phyloP scores from a whole-genome alignment of 2,113 vertebrate genomes.

The Eptatretus burgeri region DNA sequence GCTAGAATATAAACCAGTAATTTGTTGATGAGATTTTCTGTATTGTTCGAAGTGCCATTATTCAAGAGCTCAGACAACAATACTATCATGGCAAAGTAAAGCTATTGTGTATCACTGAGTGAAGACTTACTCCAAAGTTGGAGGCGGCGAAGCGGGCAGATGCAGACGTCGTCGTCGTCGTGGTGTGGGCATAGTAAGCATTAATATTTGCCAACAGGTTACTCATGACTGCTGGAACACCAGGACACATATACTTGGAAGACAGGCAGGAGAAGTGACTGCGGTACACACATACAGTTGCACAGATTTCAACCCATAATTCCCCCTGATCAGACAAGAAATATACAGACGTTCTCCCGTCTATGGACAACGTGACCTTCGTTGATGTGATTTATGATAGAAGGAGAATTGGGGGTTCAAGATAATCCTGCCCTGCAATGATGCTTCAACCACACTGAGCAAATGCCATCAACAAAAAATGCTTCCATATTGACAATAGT shows the following conservation, averaged over 20 bases:
- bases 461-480: too few relatives aligned
- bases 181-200: slow-evolving; percentile 91
- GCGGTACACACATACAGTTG: slow-evolving; percentile 8
- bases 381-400: too few relatives aligned
- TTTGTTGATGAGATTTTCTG: not conserved
- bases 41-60: not conserved
- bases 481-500: too few relatives aligned
- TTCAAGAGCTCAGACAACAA: not conserved
- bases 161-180: slow-evolving; percentile 61
- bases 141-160: slow-evolving; percentile 87
- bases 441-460: too few relatives aligned
- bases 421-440: too few relatives aligned
- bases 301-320: too few relatives aligned
- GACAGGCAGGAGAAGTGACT: slow-evolving; percentile 96
- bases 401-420: too few relatives aligned
- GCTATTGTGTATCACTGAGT: not conserved
- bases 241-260: slow-evolving; percentile 96
- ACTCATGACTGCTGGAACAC: slow-evolving; percentile 87
- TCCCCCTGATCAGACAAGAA: too few relatives aligned
- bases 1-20: too few relatives aligned
- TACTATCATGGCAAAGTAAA: too few relatives aligned
- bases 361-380: too few relatives aligned
- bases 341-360: too few relatives aligned
- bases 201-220: slow-evolving; percentile 94
- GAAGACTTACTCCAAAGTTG: slow-evolving; percentile 66